phyloP scores from a whole-genome alignment of 2,113 vertebrate genomes.

The Neodon shergylaensis region DNA sequence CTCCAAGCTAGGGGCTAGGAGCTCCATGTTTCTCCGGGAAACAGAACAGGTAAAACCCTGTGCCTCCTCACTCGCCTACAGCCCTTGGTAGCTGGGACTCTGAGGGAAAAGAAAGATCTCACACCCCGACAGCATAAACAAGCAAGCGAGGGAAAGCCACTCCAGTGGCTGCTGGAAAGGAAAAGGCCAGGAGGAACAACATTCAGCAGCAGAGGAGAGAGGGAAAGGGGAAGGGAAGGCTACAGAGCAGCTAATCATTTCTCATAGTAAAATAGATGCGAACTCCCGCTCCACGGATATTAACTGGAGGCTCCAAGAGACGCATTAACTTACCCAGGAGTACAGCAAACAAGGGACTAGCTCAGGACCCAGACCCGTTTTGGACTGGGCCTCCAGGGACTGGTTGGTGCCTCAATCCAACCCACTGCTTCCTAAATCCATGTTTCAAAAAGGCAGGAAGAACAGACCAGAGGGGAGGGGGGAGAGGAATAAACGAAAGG shows the following conservation, averaged over 20 bases:
- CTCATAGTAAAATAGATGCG: neutral
- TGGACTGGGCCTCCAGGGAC: neutral
- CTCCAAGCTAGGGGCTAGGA: neutral
- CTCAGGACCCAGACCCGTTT: neutral
- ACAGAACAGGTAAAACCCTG: neutral
- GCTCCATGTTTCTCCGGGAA: neutral
- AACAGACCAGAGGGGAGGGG: neutral
- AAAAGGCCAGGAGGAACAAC: too few species aligned
- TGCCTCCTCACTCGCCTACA: neutral
- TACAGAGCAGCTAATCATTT: neutral
- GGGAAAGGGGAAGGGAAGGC: neutral
- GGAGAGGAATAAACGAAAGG: neutral
- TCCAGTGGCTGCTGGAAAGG: neutral
- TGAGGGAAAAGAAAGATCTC: neutral
- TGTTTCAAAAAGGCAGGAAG: neutral
- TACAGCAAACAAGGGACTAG: neutral
- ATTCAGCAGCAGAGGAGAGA: neutral
- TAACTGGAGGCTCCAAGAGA: neutral
- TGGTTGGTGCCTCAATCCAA: neutral
- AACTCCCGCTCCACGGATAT: neutral
- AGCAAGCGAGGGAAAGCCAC: neutral
- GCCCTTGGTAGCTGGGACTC: neutral
- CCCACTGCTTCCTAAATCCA: neutral
- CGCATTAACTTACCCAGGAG: neutral
- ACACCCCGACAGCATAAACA: neutral